phyloP scores from a whole-genome alignment of 2,797 vertebrate species.

The Cryptoblepharus egeriae region DNA sequence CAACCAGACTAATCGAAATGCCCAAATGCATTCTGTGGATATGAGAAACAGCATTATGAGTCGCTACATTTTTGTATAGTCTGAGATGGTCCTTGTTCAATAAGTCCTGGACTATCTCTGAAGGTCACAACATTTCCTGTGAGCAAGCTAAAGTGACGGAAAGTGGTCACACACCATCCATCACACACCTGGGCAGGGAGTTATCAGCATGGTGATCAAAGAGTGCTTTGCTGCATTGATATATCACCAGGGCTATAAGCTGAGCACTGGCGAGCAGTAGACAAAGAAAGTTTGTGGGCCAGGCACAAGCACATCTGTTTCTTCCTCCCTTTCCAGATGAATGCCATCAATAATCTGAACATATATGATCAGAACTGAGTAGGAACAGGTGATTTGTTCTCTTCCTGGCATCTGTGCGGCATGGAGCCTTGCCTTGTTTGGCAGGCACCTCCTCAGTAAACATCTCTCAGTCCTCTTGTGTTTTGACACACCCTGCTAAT shows the following conservation, averaged over 20 bases:
- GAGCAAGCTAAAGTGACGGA: not conserved
- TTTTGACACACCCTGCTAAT: not conserved
- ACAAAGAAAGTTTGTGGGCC: not conserved
- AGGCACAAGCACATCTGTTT: conserved; percentile 8
- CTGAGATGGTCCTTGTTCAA: no score
- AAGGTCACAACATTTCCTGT: not conserved
- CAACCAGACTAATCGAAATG: no score
- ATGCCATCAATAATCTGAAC: not conserved
- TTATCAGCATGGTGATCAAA: conserved; percentile 6
- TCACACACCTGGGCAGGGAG: conserved; percentile 4
- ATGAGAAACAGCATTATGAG: not conserved
- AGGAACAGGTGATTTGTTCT: conserved; percentile 13
- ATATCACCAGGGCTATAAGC: not conserved
- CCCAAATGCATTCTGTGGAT: not conserved
- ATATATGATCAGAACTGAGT: not conserved
- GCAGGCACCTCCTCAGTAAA: not conserved
- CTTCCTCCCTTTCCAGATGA: not conserved
- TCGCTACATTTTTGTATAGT: not conserved
- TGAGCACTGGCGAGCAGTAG: not conserved
- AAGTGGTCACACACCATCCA: not conserved
- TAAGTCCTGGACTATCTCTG: not conserved
- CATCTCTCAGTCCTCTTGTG: not conserved
- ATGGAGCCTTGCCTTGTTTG: not conserved
- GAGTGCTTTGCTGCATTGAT: not conserved
- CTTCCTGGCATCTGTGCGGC: no score